phyloP scores from a whole-genome alignment of 1,140 invertebrate species.

The Drosophila gunungcola region DNA sequence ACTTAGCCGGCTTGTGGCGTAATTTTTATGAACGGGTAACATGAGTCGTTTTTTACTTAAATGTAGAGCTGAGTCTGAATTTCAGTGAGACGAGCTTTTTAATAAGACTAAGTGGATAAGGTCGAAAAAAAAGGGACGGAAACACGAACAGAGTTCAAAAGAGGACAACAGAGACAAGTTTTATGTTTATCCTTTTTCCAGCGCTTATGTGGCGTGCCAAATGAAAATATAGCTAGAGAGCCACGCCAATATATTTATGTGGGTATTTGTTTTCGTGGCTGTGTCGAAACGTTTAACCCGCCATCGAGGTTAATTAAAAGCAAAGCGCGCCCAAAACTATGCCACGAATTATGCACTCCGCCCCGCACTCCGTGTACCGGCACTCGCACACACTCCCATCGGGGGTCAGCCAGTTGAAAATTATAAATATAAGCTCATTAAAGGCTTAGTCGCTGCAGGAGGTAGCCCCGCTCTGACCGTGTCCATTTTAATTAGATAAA shows the following conservation, averaged over 20 bases:
- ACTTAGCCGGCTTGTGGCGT: not conserved
- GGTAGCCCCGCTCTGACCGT: constrained; percentile 9
- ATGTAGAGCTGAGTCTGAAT: constrained; percentile 20
- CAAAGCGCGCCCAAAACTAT: constrained; percentile 49
- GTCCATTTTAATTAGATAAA: constrained; percentile 77
- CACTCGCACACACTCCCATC: constrained; percentile 10
- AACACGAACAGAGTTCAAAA: constrained; percentile 11
- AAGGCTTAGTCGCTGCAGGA: constrained; percentile 59
- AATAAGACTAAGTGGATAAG: constrained; percentile 71
- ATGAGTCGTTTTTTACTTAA: constrained; percentile 15
- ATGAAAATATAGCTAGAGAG: constrained; percentile 46
- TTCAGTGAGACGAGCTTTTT: constrained; percentile 49
- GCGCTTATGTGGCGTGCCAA: constrained; percentile 58
- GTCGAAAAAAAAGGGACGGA: constrained; percentile 11
- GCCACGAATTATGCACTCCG: constrained; percentile 54
- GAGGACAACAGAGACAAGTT: constrained; percentile 25
- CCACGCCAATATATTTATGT: constrained; percentile 17
- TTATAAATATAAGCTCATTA: constrained; percentile 79
- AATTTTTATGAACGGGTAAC: constrained; percentile 11
- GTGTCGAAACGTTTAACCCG: constrained; percentile 61
- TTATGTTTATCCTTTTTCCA: constrained; percentile 33
- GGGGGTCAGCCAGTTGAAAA: constrained; percentile 42
- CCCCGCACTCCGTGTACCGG: not conserved
- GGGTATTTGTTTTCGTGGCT: constrained; percentile 26
- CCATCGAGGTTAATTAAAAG: constrained; percentile 67